Conservation (phyloP, 2,113 vertebrate species). For the Procapra przewalskii region DNA sequence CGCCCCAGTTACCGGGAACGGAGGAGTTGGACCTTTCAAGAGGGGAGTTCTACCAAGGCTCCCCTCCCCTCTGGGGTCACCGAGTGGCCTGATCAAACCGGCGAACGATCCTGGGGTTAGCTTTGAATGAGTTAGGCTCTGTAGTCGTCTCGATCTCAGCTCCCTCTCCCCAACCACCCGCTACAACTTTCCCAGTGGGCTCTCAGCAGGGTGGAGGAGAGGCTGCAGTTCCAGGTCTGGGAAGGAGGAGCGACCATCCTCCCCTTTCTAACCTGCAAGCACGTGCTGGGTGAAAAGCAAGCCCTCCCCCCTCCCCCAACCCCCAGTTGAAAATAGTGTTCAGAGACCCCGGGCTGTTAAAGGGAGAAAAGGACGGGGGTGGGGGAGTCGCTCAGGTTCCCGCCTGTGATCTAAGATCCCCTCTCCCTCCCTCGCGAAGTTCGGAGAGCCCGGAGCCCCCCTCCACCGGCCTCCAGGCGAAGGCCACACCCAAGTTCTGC, state of each 20-base stretch:
- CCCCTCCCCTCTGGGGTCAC: not conserved
- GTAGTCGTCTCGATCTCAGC: not conserved
- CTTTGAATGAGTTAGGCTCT: not conserved
- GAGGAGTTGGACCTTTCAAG: not conserved
- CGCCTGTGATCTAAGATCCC: not conserved
- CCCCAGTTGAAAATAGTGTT: not conserved
- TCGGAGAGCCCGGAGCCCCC: not conserved
- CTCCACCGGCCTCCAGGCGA: not conserved
- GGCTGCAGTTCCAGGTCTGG: not conserved
- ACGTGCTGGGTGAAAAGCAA: conserved; percentile 30
- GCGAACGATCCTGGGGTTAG: not conserved
- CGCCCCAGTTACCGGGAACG: not conserved
- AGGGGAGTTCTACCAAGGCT: fast-evolving
- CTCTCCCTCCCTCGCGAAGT: conserved; percentile 13
- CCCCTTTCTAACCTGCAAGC: not conserved
- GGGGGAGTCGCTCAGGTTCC: not conserved
- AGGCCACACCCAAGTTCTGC: conserved; percentile 64
- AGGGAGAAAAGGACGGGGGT: not conserved
- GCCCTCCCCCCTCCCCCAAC: not conserved
- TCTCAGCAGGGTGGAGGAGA: not conserved
- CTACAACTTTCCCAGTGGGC: conserved; percentile 54
- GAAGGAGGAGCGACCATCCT: not conserved
- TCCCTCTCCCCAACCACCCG: not conserved
- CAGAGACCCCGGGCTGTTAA: not conserved
- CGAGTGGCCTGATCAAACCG: not conserved